Conservation (phyloP, 92 coral and sea anemone genomes). For the Actinostola sp. region DNA sequence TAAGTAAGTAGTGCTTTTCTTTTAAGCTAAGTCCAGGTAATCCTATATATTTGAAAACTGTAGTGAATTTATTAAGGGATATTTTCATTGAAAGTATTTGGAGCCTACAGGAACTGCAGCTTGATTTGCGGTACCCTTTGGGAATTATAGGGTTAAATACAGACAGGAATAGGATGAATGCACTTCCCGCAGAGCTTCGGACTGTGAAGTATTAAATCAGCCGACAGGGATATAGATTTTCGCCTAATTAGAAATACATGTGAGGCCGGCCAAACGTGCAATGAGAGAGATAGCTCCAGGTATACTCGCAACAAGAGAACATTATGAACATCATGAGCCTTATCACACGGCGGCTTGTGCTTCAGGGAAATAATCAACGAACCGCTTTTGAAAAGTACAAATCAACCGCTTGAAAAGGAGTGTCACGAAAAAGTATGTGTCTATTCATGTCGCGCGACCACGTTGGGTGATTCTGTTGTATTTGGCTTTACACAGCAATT, state of each 20-base stretch:
- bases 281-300: constrained; percentile 33
- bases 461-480: neutral
- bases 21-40: neutral
- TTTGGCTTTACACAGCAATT: neutral
- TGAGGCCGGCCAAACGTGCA: constrained; percentile 34
- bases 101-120: constrained; percentile 4
- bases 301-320: neutral
- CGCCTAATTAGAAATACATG: constrained; percentile 64
- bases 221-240: constrained; percentile 66
- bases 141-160: constrained; percentile 40
- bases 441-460: neutral
- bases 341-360: constrained; percentile 25
- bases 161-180: constrained; percentile 37
- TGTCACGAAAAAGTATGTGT: neutral
- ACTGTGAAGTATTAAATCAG: constrained; percentile 31
- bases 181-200: constrained; percentile 45
- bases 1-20: too few species aligned
- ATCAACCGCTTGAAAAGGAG: neutral
- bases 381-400: neutral
- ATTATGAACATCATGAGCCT: constrained; percentile 10
- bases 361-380: neutral
- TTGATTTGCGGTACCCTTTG: constrained; percentile 28
- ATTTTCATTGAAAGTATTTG: constrained; percentile 6
- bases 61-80: neutral
- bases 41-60: neutral